phyloP scores from a whole-genome alignment of 2,113 vertebrate genomes.

The Lophius piscatorius region DNA sequence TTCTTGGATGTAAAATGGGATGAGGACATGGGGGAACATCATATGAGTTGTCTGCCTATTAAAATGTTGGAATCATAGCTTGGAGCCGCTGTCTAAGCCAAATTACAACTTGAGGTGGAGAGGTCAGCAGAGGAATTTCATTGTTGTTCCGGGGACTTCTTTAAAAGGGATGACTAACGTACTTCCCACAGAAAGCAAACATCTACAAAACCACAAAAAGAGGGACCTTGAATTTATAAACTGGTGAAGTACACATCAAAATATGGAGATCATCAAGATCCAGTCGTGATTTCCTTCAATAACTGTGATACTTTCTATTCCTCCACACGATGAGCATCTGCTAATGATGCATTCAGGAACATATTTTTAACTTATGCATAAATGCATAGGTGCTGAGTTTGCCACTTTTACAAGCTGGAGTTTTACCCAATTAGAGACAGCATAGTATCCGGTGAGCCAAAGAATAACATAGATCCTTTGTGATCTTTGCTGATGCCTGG shows the following conservation, averaged over 20 bases:
- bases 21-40: conserved; percentile 23
- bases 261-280: too few relatives aligned
- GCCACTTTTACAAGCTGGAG: conserved; percentile 26
- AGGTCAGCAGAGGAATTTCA: conserved; percentile 59
- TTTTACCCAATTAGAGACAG: conserved; percentile 28
- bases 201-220: too few relatives aligned
- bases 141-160: conserved; percentile 25
- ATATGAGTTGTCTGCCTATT: conserved; percentile 4
- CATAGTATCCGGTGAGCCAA: conserved; percentile 48
- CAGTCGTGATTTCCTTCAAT: conserved; percentile 13
- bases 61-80: conserved; percentile 45
- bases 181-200: background rate
- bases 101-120: conserved; percentile 61
- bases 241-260: too few relatives aligned
- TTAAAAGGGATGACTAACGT: too few relatives aligned
- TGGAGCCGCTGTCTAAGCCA: conserved; percentile 35
- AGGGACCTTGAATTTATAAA: too few relatives aligned
- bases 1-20: conserved; percentile 28
- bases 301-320: background rate
- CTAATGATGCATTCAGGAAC: background rate
- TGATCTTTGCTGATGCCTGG: conserved; percentile 33
- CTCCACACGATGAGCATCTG: conserved; percentile 21
- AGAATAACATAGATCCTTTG: conserved; percentile 34
- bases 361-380: background rate
- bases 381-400: conserved; percentile 26